Evolutionary conservation across 2,797 vertebrate species (phyloP), one percentile per base, ranked within the genome.

Genomic region (Lepilemur ruficaudatus): DNA sequence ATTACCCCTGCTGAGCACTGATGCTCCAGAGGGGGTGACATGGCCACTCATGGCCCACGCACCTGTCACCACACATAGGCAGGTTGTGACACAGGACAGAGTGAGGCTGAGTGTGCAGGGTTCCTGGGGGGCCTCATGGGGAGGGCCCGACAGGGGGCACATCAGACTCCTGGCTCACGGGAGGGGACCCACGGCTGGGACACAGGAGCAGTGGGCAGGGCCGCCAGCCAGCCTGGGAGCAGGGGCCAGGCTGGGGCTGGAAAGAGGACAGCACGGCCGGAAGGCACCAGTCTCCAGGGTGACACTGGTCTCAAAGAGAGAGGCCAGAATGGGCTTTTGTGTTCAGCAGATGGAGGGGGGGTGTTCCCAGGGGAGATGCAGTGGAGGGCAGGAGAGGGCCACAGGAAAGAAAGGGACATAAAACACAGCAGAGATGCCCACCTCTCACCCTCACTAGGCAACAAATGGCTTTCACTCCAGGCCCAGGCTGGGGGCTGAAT

Each of bases 251-350:
- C 52, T 63, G 41, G 67, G 75, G 65, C 57, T 28, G 57, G 32
- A 41, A 57, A 82, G 89, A 35, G 61, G 35, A 57, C 1, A 8
- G 23, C 48, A 41, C 35, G 48, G 65, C 93, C 0, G 8, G 78
- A 96, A 96, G 93, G 91, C 78, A 8, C 96, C 50, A 0, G 89
- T 97, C 92, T 96, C 96, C 87, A 28, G 95, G 95, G 96, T 80
- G 95, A 97, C 1, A 8, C 57, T 91, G 61, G 50, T 91, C 82
- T 97, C 97, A 95, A 92, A 96, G 67, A 85, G 41, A 96, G 38
- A 91, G n/a, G 46, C 84, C 75, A 97, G 95, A 97, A 95, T 82
- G 70, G 75, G 89, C 96, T 96, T 97, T 97, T 97, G 97, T 97
- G 83, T 55, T 28, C 5, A 48, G 79, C 48, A 32, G 69, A 79